phyloP scores from a whole-genome alignment of 2,797 vertebrate species.

The Fistularia commersonii region DNA sequence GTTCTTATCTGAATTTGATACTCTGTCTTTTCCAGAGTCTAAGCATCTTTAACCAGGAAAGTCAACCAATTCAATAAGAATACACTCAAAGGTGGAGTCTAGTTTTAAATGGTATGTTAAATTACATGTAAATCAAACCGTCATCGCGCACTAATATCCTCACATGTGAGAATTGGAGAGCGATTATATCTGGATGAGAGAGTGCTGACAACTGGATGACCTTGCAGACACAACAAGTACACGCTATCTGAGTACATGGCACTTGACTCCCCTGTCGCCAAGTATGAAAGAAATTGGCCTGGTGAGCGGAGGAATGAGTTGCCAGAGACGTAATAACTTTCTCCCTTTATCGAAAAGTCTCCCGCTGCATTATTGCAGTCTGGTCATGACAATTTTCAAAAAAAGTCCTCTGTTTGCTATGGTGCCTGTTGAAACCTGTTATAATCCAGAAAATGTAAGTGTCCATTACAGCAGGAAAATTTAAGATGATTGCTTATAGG shows the following conservation, averaged over 20 bases:
- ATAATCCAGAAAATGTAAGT: constrained; percentile 1
- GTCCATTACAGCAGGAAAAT: constrained; percentile 4
- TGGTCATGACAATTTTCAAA: constrained; percentile 43
- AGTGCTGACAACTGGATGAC: constrained; percentile 13
- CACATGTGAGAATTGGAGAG: too few species aligned
- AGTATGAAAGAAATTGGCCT: constrained; percentile 33
- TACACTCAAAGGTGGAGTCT: constrained; percentile 11
- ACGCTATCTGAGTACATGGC: constrained; percentile 14
- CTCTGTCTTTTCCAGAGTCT: constrained; percentile 17
- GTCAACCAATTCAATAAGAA: constrained; percentile 24
- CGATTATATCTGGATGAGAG: constrained; percentile 9
- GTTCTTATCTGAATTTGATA: constrained; percentile 47
- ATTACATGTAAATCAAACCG: too few species aligned
- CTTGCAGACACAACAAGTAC: constrained; percentile 5
- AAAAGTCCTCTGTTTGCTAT: constrained; percentile 6
- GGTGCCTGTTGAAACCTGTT: constrained; percentile 6
- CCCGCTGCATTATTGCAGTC: constrained; percentile 32
- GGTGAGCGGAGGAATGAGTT: constrained; percentile 23
- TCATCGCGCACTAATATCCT: too few species aligned
- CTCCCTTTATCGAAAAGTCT: constrained; percentile 33
- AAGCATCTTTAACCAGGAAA: constrained; percentile 19
- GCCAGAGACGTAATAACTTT: constrained; percentile 31
- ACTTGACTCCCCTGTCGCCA: constrained; percentile 5
- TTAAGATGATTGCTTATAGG: too few species aligned
- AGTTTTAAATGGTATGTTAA: constrained; percentile 3